Conservation (phyloP, 2,113 vertebrate genomes). For the Balaeniceps rex region DNA sequence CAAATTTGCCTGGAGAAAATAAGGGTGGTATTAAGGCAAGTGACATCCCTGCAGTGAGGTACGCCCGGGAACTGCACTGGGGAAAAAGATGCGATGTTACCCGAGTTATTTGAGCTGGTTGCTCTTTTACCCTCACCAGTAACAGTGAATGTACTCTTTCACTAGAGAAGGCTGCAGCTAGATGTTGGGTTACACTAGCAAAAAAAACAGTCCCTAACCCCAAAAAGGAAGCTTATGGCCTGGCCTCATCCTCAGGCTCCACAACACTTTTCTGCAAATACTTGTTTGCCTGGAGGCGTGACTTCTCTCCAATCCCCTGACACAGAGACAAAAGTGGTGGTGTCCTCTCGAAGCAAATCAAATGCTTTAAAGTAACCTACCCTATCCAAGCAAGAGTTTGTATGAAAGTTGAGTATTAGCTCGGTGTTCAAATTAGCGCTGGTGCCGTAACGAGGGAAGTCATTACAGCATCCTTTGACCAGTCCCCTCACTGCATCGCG, state of each 20-base stretch:
- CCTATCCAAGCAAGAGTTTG: background rate
- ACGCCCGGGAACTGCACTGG: background rate
- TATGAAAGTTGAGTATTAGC: background rate
- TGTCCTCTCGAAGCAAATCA: background rate
- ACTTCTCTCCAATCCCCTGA: background rate
- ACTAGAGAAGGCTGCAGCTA: background rate
- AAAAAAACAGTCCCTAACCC: background rate
- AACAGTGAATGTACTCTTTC: background rate
- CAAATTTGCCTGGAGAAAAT: background rate
- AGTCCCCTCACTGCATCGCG: background rate
- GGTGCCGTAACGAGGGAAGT: background rate
- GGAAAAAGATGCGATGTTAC: background rate
- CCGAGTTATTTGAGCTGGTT: background rate
- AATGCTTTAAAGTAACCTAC: background rate
- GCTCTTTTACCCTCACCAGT: background rate
- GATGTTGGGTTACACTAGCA: fast-evolving
- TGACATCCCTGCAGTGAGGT: background rate
- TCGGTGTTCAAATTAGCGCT: background rate
- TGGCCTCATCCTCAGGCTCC: background rate
- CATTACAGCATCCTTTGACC: background rate
- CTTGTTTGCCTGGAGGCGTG: background rate
- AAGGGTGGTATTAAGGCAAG: background rate
- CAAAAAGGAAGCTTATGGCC: background rate
- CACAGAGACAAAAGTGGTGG: background rate
- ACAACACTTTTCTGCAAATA: background rate